Evolutionary conservation across 2,113 vertebrate species (phyloP).

Genomic region (Channa maculata): DNA sequence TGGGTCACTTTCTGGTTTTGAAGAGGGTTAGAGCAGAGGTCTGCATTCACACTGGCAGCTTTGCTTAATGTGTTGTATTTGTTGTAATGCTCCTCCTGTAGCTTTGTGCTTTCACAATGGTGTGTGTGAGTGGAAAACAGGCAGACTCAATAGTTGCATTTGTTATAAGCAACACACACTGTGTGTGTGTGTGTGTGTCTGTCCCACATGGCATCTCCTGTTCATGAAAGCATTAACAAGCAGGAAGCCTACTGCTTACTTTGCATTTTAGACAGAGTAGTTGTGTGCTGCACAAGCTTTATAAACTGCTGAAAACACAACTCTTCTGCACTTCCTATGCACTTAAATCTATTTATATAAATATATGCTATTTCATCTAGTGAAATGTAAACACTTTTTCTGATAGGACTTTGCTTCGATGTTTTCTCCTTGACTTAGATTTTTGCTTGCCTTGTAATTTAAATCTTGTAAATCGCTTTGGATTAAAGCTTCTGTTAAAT

Average conservation of each 20-base stretch:
- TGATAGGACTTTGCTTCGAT: no score
- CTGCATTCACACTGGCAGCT: conserved; percentile 42
- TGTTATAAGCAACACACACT: conserved; percentile 56
- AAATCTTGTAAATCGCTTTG: no score
- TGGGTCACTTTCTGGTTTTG: conserved; percentile 28
- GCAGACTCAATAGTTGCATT: conserved; percentile 56
- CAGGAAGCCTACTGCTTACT: conserved; percentile 2
- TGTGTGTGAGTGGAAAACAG: conserved; percentile 24
- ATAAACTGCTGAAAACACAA: no score
- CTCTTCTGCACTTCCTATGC: no score
- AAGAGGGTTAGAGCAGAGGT: neutral
- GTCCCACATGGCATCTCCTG: neutral
- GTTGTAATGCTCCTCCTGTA: conserved; percentile 11
- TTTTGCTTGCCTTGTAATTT: no score
- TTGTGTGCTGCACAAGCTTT: neutral
- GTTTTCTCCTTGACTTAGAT: no score
- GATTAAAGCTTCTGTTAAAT: no score
- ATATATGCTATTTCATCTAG: no score
- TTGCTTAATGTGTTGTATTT: neutral
- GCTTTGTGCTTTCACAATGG: neutral
- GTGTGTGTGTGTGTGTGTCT: no score
- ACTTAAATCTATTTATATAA: no score
- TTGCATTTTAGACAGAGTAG: conserved; percentile 14
- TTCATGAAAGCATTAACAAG: neutral
- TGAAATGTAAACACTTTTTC: no score